A percentile compares a stretch with the other conserved stretches of the same genome.
phyloP scores from a whole-genome alignment of 2,888 invertebrate species.

The Pollenia angustigena region DNA sequence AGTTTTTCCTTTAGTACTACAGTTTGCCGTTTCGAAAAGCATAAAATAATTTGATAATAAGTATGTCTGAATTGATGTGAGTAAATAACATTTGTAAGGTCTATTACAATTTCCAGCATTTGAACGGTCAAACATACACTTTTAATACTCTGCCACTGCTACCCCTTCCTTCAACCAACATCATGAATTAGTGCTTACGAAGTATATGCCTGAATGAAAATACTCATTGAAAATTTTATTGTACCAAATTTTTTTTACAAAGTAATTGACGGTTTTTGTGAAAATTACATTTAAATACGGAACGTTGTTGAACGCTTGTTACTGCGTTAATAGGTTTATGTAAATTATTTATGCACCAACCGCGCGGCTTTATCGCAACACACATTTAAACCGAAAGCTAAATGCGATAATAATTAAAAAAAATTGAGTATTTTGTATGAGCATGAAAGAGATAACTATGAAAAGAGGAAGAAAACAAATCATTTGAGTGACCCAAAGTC shows the following conservation, averaged over 20 bases:
- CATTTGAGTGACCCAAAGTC: slow-evolving; percentile 62
- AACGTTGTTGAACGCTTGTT: slow-evolving; percentile 28
- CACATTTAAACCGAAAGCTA: slow-evolving; percentile 33
- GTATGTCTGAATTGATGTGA: slow-evolving; percentile 15
- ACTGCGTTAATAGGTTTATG: slow-evolving; percentile 72
- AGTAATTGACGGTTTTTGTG: slow-evolving; percentile 65
- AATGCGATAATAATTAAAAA: slow-evolving; percentile 45
- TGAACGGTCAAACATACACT: background rate
- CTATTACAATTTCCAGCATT: slow-evolving; percentile 19
- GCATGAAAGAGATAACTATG: background rate
- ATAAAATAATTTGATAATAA: slow-evolving; percentile 38
- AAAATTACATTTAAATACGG: slow-evolving; percentile 64
- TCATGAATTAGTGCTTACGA: background rate
- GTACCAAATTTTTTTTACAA: slow-evolving; percentile 30
- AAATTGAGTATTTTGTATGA: background rate
- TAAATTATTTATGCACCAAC: slow-evolving; percentile 67
- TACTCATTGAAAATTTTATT: slow-evolving; percentile 32
- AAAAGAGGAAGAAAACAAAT: background rate
- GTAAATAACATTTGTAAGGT: slow-evolving; percentile 30
- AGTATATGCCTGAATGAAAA: background rate
- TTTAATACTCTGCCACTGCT: background rate
- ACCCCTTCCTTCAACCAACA: background rate
- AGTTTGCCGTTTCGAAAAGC: background rate
- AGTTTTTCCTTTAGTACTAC: background rate
- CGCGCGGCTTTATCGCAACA: background rate